Percentiles rank a stretch among this genome's conserved stretches.
These are phyloP conservation scores for zebrafish (Danio rerio) DNA, from an alignment of 2,113 vertebrate species.

Conservation along the genomic window GRCz12tu NC_133185.1:46323001-46323500, in stretches of 20 bases:
- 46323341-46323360: slow-evolving; percentile 65
- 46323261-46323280: slow-evolving; percentile 77
- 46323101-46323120: background rate
- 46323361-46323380: slow-evolving; percentile 59
- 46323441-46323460: slow-evolving; percentile 63
- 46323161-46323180: background rate
- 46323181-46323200: background rate
- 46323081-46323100: background rate
- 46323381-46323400: slow-evolving; percentile 62
- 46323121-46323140: background rate
- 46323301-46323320: slow-evolving; percentile 58
- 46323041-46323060: no score
- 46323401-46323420: slow-evolving; percentile 60
- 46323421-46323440: slow-evolving; percentile 19
- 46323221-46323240: slow-evolving; percentile 69
- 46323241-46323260: slow-evolving; percentile 72
- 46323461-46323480: slow-evolving; percentile 56
- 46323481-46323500: slow-evolving; percentile 64
- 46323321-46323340: slow-evolving; percentile 66
- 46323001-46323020: no score
- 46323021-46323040: no score
- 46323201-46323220: slow-evolving; percentile 82
- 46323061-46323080: no score
- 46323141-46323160: background rate
- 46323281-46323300: slow-evolving; percentile 63